Base-by-base conservation (phyloP, 2,888 invertebrate species). In the Vesta saturnalis region DNA sequence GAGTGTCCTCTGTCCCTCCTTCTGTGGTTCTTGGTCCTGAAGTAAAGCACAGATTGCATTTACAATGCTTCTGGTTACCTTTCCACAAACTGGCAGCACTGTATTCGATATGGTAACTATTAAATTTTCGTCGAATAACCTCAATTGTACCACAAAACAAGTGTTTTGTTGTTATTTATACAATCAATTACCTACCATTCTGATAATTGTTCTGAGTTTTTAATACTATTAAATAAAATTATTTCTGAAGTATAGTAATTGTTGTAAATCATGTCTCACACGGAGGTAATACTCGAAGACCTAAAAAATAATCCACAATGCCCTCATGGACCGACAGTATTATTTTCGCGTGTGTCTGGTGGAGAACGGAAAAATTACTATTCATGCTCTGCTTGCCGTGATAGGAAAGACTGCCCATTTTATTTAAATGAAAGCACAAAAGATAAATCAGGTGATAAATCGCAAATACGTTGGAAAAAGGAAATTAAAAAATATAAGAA, bases 351-450 rank as follows among this genome's bases (percentile, higher is more conserved):
- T 49, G 66, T 76, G 52, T 66, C 77, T 0, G 74, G 84, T 55
- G 76, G 74, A 12, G 71, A 72, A 18, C 85, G 86, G 61, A 85
- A 87, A 43, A 85, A 86, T 73, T 96, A 91, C 83, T 96, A 87
- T 83, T 91, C 92, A 0, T 97, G 96, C 82, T 91, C 96, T 0
- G 93, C 94, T 0, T 94, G 92, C 81, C 88, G 96, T 64, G 91
- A 94, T 78, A 87, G 91, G 70, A 93, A 92, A 78, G 87, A 90
- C 8, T 96, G 96, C 78, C 85, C 87, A 1, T 92, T 94, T 80
- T 91, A 90, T 76, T 86, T 91, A 21, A 84, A 83, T 78, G 85
- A 85, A 66, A 85, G 88, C 73, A 86, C 86, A 64, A 70, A 73
- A 23, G 82, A 85, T 1, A 86, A 88, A 75, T 82, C 83, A 1